A percentile compares a stretch with the other conserved stretches of the same genome.
Conservation (phyloP, 2,888 invertebrate genomes). For the Cephalotes varians region DNA sequence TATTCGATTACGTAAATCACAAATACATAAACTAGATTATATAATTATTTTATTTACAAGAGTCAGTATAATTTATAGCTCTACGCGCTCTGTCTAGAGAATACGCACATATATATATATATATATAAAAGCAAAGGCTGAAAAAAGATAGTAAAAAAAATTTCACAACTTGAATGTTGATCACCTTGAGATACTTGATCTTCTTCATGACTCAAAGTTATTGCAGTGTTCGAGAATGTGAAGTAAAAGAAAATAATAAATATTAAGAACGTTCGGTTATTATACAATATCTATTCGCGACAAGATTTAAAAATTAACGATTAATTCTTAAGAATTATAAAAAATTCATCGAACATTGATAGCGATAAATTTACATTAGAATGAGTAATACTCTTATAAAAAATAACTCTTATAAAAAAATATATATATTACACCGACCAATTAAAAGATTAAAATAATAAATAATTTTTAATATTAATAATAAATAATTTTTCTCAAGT, state of each 20-base stretch:
- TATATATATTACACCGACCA: no score
- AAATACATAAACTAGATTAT: not conserved
- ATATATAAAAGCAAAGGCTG: not conserved
- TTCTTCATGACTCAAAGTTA: constrained; percentile 19
- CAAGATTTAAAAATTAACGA: not conserved
- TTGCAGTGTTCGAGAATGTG: not conserved
- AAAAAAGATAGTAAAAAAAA: not conserved
- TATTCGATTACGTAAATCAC: not conserved
- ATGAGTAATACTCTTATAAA: not conserved
- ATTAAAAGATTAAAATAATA: not conserved
- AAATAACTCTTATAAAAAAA: not conserved
- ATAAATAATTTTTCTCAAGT: not conserved
- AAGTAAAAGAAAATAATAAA: not conserved
- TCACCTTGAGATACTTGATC: constrained; percentile 51
- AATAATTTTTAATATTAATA: not conserved
- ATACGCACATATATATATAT: not conserved
- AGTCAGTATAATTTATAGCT: not conserved
- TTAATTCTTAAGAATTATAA: not conserved
- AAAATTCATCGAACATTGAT: not conserved
- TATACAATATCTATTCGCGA: not conserved
- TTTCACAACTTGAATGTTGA: not conserved
- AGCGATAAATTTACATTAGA: not conserved
- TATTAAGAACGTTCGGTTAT: not conserved
- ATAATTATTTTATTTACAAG: not conserved
- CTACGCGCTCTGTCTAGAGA: not conserved